These are phyloP conservation scores for Drosophila obscura DNA, from an alignment of 1,140 invertebrate species.

Conservation along the genomic window DNA sequence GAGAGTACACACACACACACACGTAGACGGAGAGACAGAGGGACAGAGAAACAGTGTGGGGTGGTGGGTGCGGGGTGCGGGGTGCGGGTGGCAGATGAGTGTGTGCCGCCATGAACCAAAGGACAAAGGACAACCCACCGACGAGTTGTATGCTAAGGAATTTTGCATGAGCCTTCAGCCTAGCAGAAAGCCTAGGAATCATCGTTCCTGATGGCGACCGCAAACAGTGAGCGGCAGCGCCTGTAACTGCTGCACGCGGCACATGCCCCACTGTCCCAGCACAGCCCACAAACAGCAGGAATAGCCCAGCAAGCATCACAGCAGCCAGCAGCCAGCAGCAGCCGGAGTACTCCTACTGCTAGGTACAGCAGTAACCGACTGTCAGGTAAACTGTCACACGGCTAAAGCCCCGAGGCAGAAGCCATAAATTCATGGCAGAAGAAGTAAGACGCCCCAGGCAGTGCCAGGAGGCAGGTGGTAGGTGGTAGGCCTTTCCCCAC, in stretches of 20 bases:
- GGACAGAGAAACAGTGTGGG: background rate
- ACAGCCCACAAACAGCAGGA: background rate
- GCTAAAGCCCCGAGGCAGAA: conserved; percentile 57
- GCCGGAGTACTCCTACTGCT: too few relatives aligned
- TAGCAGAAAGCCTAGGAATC: too few relatives aligned
- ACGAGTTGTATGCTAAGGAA: conserved; percentile 64
- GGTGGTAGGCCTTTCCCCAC: too few relatives aligned
- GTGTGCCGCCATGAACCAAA: background rate
- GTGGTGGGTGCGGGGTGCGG: background rate
- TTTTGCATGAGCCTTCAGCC: conserved; percentile 73
- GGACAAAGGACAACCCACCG: conserved; percentile 17
- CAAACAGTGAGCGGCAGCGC: conserved; percentile 57
- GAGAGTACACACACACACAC: conserved; percentile 37
- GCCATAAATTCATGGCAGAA: conserved; percentile 67
- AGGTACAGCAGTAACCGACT: conserved; percentile 14
- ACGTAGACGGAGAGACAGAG: conserved; percentile 16
- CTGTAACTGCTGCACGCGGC: background rate
- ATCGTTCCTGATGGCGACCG: conserved; percentile 39
- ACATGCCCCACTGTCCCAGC: background rate
- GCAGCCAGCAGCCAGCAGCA: too few relatives aligned
- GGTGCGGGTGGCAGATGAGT: background rate
- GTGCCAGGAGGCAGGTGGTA: too few relatives aligned
- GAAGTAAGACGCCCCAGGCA: conserved; percentile 14
- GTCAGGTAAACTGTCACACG: conserved; percentile 67
- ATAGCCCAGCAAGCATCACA: too few relatives aligned